Evolutionary conservation across 2,888 invertebrate genomes (phyloP).

Genomic region (Digitonthophagus gazella): DNA sequence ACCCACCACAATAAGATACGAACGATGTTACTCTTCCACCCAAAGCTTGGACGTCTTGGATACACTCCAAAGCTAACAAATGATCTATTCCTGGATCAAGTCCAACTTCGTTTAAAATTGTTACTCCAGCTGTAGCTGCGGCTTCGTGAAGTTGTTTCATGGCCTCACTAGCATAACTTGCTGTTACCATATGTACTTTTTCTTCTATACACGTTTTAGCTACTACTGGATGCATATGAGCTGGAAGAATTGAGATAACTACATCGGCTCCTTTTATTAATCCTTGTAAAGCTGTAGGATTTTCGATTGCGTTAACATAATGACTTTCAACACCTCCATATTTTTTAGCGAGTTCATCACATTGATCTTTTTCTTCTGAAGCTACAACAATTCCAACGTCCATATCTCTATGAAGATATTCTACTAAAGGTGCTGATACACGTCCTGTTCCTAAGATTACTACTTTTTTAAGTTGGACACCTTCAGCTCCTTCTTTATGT

Average conservation of each 20-base stretch:
- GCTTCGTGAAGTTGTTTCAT: constrained; percentile 75
- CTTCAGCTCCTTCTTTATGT: constrained; percentile 43
- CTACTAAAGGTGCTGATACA: constrained; percentile 91
- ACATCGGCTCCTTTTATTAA: constrained; percentile 73
- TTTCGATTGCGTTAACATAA: constrained; percentile 77
- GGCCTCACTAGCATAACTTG: constrained; percentile 87
- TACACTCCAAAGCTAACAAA: constrained; percentile 93
- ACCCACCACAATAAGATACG: constrained; percentile 93
- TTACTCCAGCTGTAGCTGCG: constrained; percentile 85
- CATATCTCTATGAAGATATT: constrained; percentile 84
- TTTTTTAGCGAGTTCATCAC: constrained; percentile 75
- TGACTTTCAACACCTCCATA: constrained; percentile 78
- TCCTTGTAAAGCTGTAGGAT: constrained; percentile 65
- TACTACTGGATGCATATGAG: constrained; percentile 80
- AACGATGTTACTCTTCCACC: constrained; percentile 95
- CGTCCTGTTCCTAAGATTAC: constrained; percentile 90
- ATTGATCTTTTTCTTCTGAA: constrained; percentile 73
- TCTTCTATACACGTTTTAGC: constrained; percentile 86
- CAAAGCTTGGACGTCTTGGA: constrained; percentile 84
- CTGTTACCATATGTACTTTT: constrained; percentile 91
- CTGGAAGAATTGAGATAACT: constrained; percentile 87
- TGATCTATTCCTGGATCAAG: constrained; percentile 92
- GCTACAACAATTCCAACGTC: constrained; percentile 76
- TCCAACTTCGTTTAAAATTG: constrained; percentile 94
- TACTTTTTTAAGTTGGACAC: constrained; percentile 59